Percentiles rank a stretch among this genome's conserved stretches.
These are phyloP conservation scores for Ataeniobius toweri DNA, from an alignment of 2,797 vertebrate genomes.

Conservation along the genomic window DNA sequence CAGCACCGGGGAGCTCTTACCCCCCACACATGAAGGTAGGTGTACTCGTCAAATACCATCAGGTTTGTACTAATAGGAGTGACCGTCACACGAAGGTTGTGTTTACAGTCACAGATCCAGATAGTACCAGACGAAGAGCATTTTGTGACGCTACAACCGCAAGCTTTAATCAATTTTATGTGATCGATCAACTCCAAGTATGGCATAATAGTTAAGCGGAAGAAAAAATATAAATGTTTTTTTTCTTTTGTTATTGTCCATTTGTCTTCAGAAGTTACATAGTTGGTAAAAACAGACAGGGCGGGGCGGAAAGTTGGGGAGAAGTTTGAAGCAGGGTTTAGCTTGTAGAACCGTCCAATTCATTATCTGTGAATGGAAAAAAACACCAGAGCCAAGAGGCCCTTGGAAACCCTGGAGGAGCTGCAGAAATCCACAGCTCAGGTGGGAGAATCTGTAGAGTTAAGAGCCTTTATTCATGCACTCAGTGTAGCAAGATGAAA, in stretches of 20 bases:
- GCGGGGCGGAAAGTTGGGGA: neutral
- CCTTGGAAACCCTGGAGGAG: neutral
- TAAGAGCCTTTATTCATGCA: neutral
- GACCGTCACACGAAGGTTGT: neutral
- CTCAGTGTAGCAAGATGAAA: neutral
- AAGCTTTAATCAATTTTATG: too few relatives aligned
- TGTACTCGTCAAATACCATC: neutral
- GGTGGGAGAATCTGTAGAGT: neutral
- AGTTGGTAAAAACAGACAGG: neutral
- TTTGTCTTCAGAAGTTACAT: neutral
- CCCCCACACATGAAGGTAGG: constrained; percentile 91
- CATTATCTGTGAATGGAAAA: neutral
- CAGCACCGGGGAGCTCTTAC: constrained; percentile 90
- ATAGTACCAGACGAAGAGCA: neutral
- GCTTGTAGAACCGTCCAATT: neutral
- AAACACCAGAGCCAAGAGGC: neutral
- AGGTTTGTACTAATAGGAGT: neutral
- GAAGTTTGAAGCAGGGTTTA: neutral
- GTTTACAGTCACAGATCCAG: constrained; percentile 1
- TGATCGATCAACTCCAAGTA: too few relatives aligned
- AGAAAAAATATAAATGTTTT: neutral
- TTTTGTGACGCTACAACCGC: neutral
- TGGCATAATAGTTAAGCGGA: too few relatives aligned
- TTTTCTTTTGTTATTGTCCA: neutral
- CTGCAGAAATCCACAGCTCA: neutral